Percentiles rank a stretch among this genome's conserved stretches.
These are phyloP conservation scores for Streblospio benedicti DNA, from an alignment of 1,140 invertebrate species.

Conservation along the genomic window DNA sequence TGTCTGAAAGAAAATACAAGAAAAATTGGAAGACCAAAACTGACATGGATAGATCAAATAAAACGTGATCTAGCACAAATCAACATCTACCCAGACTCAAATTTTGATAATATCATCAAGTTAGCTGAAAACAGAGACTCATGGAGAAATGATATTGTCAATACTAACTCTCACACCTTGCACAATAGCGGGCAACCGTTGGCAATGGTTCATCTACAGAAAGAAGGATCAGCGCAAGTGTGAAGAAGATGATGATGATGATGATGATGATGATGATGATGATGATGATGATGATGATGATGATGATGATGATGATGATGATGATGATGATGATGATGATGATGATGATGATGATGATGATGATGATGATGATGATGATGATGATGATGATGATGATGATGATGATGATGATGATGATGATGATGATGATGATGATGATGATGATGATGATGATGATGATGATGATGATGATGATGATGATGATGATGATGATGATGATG, in stretches of 20 bases:
- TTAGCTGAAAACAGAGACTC: no score
- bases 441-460: neutral
- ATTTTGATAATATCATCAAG: no score
- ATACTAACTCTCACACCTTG: no score
- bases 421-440: neutral
- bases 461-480: constrained; percentile 1
- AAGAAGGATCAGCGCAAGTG: no score
- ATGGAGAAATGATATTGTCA: no score
- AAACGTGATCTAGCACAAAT: no score
- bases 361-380: neutral
- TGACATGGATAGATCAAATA: no score
- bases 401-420: neutral
- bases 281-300: neutral
- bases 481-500: constrained; percentile 2
- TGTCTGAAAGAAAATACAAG: no score
- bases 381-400: neutral
- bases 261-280: neutral
- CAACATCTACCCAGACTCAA: no score
- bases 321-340: neutral
- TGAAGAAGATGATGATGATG: neutral
- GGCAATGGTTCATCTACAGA: no score
- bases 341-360: neutral
- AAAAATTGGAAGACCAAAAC: no score
- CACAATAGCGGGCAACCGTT: no score
- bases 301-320: neutral